Percentiles rank a stretch among this genome's conserved stretches.
Evolutionary conservation across 2,113 vertebrate genomes (phyloP).

Genomic region (Indicator indicator): DNA sequence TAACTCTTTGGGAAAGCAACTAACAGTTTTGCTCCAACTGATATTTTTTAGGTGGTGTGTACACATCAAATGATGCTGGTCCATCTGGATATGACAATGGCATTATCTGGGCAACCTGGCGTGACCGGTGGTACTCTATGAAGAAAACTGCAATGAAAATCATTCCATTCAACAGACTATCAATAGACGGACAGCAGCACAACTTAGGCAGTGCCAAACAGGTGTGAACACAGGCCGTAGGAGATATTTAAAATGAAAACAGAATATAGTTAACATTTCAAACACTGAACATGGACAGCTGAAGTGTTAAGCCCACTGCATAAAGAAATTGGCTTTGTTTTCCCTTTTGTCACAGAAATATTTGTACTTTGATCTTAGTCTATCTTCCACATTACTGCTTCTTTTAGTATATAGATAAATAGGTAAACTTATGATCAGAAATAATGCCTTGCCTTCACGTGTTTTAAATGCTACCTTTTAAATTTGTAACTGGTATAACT

Average conservation of each 20-base stretch:
- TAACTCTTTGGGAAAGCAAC: neutral
- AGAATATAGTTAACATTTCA: neutral
- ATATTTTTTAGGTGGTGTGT: slow-evolving; percentile 82
- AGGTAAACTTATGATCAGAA: neutral
- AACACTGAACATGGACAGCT: neutral
- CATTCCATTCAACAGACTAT: slow-evolving; percentile 87
- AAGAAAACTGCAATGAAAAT: slow-evolving; percentile 95
- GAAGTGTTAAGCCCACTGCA: neutral
- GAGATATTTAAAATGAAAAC: slow-evolving; percentile 43
- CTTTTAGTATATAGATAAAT: neutral
- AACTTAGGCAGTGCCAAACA: slow-evolving; percentile 72
- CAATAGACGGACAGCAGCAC: slow-evolving; percentile 76
- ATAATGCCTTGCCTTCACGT: neutral
- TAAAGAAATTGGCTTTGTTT: neutral
- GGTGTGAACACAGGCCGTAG: slow-evolving; percentile 49
- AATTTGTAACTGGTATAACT: neutral
- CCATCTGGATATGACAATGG: slow-evolving; percentile 86
- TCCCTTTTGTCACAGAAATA: neutral
- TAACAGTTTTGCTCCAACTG: neutral
- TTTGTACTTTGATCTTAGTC: neutral
- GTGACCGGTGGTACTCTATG: slow-evolving; percentile 91
- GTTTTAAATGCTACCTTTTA: neutral
- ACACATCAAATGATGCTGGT: slow-evolving; percentile 78
- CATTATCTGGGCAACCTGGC: slow-evolving; percentile 95
- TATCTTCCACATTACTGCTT: neutral